Base-by-base conservation (phyloP, 2,113 vertebrate species). In the Micronycteris hirsuta region DNA sequence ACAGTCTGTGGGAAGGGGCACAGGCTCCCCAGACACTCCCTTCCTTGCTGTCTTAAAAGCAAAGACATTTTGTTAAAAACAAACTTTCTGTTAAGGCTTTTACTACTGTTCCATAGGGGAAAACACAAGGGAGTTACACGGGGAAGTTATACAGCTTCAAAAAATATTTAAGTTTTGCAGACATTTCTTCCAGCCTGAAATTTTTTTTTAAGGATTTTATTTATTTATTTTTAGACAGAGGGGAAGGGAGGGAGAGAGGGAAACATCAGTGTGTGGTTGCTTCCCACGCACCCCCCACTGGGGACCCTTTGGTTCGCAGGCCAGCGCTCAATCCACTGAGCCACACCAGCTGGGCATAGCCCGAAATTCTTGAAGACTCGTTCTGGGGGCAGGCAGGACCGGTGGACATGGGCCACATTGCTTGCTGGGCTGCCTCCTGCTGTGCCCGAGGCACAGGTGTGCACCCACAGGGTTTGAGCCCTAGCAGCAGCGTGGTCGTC, bases 41-140 rank as follows among this genome's bases (percentile, higher is more conserved):
- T 93, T 96, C 67, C 93, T 70, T 67, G 45, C 41, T 26, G 26
- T 36, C 26, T 87, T 38, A 70, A 41, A 87, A 95, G 67, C 22
- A 92, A 67, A 17, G 33, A 89, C 41, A 8, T 89, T 95, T 56
- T 85, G 45, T 92, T 81, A 76, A 89, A 95, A 89, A 91, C 52
- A 82, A 90, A 71, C 47, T 91, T 96, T 91, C 68, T 89, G 24
- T 95, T 88, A 70, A 83, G 63, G 24, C 36, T 89, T 95, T 84
- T 73, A 58, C 78, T 95, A 52, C 68, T 94, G 14, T 33, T 85
- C 15, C 80, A 43, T 20, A 58, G 73, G 56, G 81, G 36, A 74
- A 95, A 47, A 65, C 19, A 36, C 4, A 2, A 38, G 9, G 58
- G 19, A 17, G 24, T 77, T 74, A 95, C 56, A 13, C 20, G 11